Evolutionary conservation across 2,797 vertebrate genomes (phyloP).

Genomic region (Sebastolobus altivelis): DNA sequence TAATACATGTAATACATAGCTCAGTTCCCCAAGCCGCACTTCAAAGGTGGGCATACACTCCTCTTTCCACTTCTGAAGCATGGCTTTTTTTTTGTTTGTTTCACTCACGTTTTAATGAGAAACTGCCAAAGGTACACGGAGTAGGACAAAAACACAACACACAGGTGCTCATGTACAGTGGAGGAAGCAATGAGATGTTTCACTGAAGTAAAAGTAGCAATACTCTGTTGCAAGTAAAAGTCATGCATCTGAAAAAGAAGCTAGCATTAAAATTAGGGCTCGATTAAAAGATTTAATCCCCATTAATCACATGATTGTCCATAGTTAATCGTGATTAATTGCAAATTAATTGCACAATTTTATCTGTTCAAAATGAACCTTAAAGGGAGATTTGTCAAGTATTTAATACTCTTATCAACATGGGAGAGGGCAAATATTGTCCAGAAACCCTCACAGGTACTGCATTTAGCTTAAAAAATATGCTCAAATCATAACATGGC

Average conservation of each 20-base stretch:
- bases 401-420: no score
- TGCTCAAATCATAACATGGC: no score
- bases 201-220: not conserved
- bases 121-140: not conserved
- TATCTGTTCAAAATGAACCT: no score
- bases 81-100: not conserved
- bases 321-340: no score
- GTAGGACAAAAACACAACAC: not conserved
- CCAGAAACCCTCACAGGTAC: rapidly evolving
- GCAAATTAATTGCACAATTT: no score
- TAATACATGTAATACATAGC: not conserved
- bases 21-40: not conserved
- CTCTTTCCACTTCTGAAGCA: not conserved
- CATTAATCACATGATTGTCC: no score
- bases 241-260: not conserved
- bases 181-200: not conserved
- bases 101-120: constrained; percentile 1
- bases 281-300: no score
- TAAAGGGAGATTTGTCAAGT: no score
- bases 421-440: no score
- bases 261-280: no score
- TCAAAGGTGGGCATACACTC: not conserved
- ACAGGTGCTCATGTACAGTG: not conserved
- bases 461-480: no score
- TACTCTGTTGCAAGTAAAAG: not conserved